These are phyloP conservation scores for Premnoplex brunnescens DNA, from an alignment of 2,797 vertebrate species.

Conservation along the genomic window DNA sequence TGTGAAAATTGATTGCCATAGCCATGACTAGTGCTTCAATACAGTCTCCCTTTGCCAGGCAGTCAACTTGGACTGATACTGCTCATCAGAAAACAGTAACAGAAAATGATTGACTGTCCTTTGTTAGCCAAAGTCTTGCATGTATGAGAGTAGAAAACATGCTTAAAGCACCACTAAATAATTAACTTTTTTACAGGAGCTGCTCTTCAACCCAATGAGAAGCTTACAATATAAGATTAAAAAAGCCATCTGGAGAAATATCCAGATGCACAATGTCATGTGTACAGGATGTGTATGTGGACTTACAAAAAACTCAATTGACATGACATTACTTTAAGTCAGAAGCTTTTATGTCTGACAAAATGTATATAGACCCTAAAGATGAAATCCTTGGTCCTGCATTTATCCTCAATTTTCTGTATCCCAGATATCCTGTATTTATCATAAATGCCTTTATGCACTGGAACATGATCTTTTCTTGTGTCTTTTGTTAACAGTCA, in stretches of 20 bases:
- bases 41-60: background rate
- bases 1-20: background rate
- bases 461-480: background rate
- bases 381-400: background rate
- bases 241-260: background rate
- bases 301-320: background rate
- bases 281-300: background rate
- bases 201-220: background rate
- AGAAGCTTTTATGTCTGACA: background rate
- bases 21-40: background rate
- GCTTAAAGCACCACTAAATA: background rate
- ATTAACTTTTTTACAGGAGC: background rate
- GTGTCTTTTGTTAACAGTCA: background rate
- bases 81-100: background rate
- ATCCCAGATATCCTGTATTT: background rate
- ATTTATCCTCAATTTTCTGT: background rate
- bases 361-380: background rate
- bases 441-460: background rate
- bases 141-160: background rate
- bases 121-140: background rate
- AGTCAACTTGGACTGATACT: background rate
- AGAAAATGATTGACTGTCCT: background rate
- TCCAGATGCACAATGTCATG: background rate
- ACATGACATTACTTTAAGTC: background rate
- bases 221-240: background rate